Conservation (phyloP, 1,140 invertebrate species). For the Chironomus tepperi region DNA sequence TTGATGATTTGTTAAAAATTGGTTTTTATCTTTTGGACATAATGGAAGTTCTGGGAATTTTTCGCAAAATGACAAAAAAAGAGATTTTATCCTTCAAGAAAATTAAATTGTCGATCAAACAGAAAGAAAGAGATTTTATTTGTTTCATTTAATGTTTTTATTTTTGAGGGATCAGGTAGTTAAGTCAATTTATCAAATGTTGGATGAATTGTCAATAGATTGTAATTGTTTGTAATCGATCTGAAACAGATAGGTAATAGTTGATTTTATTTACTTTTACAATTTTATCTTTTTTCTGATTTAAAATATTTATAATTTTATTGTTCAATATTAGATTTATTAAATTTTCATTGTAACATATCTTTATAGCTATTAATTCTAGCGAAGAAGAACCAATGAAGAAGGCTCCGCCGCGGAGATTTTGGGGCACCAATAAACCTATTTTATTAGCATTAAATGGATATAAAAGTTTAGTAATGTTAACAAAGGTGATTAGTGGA, state of each 20-base stretch:
- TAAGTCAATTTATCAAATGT: not conserved
- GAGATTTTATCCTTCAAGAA: not conserved
- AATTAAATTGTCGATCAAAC: not conserved
- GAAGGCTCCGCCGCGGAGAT: too few relatives aligned
- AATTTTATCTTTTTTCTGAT: too few relatives aligned
- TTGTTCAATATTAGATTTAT: too few relatives aligned
- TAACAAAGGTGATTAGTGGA: too few relatives aligned
- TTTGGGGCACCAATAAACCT: too few relatives aligned
- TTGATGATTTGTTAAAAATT: conserved; percentile 21
- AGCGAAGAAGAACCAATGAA: too few relatives aligned
- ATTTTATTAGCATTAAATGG: too few relatives aligned
- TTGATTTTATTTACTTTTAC: not conserved
- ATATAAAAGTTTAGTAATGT: too few relatives aligned
- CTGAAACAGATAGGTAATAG: too few relatives aligned
- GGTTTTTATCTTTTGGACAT: not conserved
- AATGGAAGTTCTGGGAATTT: not conserved
- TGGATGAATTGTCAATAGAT: not conserved
- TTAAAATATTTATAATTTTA: too few relatives aligned
- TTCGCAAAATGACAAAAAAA: conserved; percentile 4
- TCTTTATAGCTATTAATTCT: too few relatives aligned
- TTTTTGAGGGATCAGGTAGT: conserved; percentile 5
- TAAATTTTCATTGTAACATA: too few relatives aligned
- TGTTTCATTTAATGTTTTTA: not conserved
- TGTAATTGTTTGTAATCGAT: conserved; percentile 9
- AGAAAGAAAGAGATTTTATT: not conserved